These are phyloP conservation scores for Hephaestus fuliginosus DNA, from an alignment of 2,797 vertebrate species.

Conservation along the genomic window DNA sequence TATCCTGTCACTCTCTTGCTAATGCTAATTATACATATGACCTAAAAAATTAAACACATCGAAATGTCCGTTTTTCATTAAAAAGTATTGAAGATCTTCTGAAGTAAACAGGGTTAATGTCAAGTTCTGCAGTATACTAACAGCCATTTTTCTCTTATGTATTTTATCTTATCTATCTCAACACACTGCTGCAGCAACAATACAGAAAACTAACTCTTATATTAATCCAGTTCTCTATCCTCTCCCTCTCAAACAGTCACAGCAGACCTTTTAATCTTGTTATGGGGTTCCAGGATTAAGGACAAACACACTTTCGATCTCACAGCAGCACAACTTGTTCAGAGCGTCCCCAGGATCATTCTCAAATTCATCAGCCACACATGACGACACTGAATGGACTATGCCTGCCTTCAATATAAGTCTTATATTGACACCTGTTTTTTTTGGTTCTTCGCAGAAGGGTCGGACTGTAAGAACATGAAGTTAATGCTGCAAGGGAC, in stretches of 20 bases:
- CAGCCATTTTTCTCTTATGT: conserved; percentile 56
- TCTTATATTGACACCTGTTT: neutral
- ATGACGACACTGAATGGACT: neutral
- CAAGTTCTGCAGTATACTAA: conserved; percentile 11
- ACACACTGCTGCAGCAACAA: conserved; percentile 53
- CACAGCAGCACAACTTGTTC: conserved; percentile 20
- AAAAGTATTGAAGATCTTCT: neutral
- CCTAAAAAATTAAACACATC: neutral
- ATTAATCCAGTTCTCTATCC: conserved; percentile 56
- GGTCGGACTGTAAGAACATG: neutral
- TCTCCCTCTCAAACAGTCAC: conserved; percentile 26
- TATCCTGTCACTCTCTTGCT: neutral
- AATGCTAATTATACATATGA: neutral
- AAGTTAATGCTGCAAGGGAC: neutral
- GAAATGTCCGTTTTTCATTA: neutral
- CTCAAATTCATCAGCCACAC: conserved; percentile 32
- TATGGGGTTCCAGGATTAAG: conserved; percentile 64
- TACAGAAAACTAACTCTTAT: conserved; percentile 33
- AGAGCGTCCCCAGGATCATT: conserved; percentile 18
- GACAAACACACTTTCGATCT: conserved; percentile 54
- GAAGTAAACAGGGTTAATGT: conserved; percentile 27
- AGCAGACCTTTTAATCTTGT: conserved; percentile 57
- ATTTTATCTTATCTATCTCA: neutral
- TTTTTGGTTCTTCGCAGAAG: neutral
- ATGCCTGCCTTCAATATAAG: conserved; percentile 8